A percentile compares a stretch with the other conserved stretches of the same genome.
Evolutionary conservation across 2,113 vertebrate species (phyloP).

Genomic region (Spilogale gracilis): DNA sequence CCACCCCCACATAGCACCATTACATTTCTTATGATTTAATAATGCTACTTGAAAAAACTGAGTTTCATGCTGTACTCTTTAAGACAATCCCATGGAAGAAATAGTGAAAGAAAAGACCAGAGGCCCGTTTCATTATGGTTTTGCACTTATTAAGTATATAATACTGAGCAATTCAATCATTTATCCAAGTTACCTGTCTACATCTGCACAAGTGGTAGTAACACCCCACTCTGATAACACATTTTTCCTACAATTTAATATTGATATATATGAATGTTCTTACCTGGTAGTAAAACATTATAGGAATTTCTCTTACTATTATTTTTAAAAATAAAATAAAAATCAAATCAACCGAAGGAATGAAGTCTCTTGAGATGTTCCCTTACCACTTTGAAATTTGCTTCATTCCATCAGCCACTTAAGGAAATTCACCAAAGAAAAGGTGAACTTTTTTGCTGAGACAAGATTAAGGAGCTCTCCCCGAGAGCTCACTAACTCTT

Average conservation of each 20-base stretch:
- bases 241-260: not conserved
- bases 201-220: not conserved
- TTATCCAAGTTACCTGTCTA: not conserved
- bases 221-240: not conserved
- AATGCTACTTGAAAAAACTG: not conserved
- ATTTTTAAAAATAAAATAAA: conserved; percentile 37
- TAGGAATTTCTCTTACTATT: not conserved
- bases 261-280: not conserved
- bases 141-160: not conserved
- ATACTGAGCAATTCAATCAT: not conserved
- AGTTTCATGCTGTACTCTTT: not conserved
- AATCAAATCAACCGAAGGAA: not conserved
- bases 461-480: not conserved
- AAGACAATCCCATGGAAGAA: not conserved
- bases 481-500: not conserved
- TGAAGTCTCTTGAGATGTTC: not conserved
- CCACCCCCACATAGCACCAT: not conserved
- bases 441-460: not conserved
- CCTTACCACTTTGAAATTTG: not conserved
- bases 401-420: not conserved
- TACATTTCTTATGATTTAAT: not conserved
- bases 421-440: not conserved
- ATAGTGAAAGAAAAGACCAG: not conserved
- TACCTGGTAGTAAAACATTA: not conserved
- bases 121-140: not conserved